Percentiles rank a stretch among this genome's conserved stretches.
Conservation (phyloP, 2,797 vertebrate species). For the Hemitrygon akajei region DNA sequence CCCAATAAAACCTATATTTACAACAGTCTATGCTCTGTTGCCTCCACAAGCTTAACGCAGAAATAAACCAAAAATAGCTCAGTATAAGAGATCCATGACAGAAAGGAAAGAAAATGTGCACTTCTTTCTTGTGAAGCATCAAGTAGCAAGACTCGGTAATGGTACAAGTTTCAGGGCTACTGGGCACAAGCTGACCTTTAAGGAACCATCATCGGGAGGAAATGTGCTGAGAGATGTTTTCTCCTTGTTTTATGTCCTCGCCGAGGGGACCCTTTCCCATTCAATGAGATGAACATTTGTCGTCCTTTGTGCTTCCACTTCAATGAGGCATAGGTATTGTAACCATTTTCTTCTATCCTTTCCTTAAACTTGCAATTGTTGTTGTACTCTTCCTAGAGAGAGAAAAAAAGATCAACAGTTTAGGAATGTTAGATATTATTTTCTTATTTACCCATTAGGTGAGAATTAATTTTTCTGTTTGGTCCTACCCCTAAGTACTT, state of each 20-base stretch:
- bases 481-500: not conserved
- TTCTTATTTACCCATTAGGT: not conserved
- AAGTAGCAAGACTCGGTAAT: conserved; percentile 19
- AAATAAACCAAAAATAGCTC: conserved; percentile 13
- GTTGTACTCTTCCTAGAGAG: conserved; percentile 70
- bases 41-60: conserved; percentile 15
- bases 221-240: conserved; percentile 82
- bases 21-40: conserved; percentile 32
- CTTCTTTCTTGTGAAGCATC: not conserved
- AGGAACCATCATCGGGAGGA: conserved; percentile 80
- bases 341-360: conserved; percentile 87
- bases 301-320: conserved; percentile 73
- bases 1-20: conserved; percentile 31
- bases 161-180: not conserved
- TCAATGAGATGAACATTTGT: conserved; percentile 86
- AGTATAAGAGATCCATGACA: not conserved
- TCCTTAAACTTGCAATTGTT: conserved; percentile 84
- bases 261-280: conserved; percentile 66
- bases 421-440: not conserved
- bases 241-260: conserved; percentile 68
- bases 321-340: conserved; percentile 83
- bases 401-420: not conserved
- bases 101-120: conserved; percentile 2
- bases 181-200: conserved; percentile 41
- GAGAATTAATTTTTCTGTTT: not conserved